phyloP scores from a whole-genome alignment of 2,888 invertebrate species.

The Watsonalla cultraria region DNA sequence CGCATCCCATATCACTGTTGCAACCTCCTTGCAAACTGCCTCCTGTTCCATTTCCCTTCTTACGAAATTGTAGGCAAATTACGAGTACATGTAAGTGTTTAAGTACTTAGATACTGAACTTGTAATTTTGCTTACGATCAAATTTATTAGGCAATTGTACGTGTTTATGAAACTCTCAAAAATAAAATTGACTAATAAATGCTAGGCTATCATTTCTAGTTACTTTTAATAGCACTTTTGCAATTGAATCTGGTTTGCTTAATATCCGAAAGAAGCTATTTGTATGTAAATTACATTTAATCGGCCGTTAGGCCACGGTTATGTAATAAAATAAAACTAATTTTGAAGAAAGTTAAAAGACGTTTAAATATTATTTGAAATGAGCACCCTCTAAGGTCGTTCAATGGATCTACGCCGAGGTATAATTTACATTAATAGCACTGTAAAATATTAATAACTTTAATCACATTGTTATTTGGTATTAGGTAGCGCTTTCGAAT shows the following conservation, averaged over 20 bases:
- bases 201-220: background rate
- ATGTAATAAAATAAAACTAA: background rate
- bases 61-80: slow-evolving; percentile 23
- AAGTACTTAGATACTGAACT: background rate
- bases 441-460: background rate
- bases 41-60: slow-evolving; percentile 28
- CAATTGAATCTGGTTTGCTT: background rate
- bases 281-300: background rate
- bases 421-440: background rate
- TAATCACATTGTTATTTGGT: background rate
- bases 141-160: too few species aligned
- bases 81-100: slow-evolving; percentile 8
- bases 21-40: slow-evolving; percentile 28
- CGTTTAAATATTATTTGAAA: background rate
- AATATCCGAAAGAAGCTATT: background rate
- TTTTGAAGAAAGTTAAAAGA: background rate
- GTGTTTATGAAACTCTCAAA: background rate
- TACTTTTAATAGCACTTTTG: slow-evolving; percentile 1
- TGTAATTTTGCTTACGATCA: too few species aligned
- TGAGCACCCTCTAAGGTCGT: background rate
- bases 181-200: background rate
- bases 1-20: slow-evolving; percentile 17
- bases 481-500: background rate
- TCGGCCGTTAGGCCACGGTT: background rate
- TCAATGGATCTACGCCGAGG: background rate